These are phyloP conservation scores for Sorex maritimensis DNA, from an alignment of 2,797 vertebrate species.

Conservation along the genomic window DNA sequence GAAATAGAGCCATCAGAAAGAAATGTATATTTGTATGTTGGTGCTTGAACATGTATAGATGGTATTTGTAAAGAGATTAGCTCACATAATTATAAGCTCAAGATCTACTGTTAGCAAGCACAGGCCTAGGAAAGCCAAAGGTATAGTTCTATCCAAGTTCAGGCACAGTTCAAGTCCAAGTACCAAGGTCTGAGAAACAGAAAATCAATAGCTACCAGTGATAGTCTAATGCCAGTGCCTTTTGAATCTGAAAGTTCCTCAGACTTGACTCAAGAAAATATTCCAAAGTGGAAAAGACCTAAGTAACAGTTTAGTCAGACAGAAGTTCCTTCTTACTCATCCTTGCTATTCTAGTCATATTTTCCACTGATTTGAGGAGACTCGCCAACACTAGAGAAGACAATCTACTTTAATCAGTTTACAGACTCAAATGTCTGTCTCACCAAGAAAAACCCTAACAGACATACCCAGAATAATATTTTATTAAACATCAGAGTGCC, in stretches of 20 bases:
- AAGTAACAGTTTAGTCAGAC: not conserved
- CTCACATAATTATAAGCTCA: not conserved
- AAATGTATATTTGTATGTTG: not conserved
- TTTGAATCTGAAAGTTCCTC: not conserved
- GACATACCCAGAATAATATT: not conserved
- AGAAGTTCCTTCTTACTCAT: not conserved
- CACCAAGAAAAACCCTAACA: not conserved
- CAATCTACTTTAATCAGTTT: not conserved
- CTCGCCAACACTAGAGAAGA: not conserved
- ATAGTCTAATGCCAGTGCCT: not conserved
- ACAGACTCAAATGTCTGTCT: not conserved
- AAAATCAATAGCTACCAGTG: not conserved
- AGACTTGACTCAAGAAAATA: not conserved
- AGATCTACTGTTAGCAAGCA: not conserved
- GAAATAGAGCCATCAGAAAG: not conserved
- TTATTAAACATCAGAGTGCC: not conserved
- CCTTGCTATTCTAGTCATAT: not conserved
- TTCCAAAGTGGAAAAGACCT: constrained; percentile 7
- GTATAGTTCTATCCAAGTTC: not conserved
- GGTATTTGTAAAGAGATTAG: not conserved
- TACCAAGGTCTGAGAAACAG: not conserved
- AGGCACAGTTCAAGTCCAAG: not conserved
- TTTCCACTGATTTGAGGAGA: not conserved
- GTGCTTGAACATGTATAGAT: not conserved
- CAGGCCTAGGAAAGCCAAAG: not conserved